Percentiles rank a stretch among this genome's conserved stretches.
These are phyloP conservation scores for Harpalus rubripes DNA, from an alignment of 2,888 invertebrate genomes.

Conservation along the genomic window DNA sequence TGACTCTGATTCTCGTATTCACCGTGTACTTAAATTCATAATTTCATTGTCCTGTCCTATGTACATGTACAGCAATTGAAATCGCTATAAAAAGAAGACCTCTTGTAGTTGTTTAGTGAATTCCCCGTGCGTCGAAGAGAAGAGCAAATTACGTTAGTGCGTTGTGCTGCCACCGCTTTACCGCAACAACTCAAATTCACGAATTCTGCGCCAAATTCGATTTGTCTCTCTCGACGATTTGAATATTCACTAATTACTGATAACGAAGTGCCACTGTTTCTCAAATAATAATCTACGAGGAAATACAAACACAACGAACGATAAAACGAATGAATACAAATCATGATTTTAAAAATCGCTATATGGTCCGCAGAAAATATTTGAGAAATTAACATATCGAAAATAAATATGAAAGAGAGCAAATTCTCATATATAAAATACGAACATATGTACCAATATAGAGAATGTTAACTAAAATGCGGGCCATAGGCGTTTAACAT, in stretches of 20 bases:
- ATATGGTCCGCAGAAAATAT: no score
- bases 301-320: neutral
- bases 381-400: no score
- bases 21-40: no score
- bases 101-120: neutral
- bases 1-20: no score
- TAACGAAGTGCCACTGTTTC: slow-evolving; percentile 24
- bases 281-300: slow-evolving; percentile 3
- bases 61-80: no score
- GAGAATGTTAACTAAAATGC: no score
- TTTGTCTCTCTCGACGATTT: slow-evolving; percentile 11
- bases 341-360: neutral
- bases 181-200: neutral
- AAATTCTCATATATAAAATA: no score
- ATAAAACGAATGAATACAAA: neutral
- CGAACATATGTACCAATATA: no score
- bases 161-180: neutral
- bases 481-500: no score
- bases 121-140: neutral
- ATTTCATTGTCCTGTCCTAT: no score
- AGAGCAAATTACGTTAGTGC: slow-evolving; percentile 1
- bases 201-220: slow-evolving; percentile 15
- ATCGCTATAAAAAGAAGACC: neutral
- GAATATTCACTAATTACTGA: slow-evolving; percentile 13
- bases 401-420: no score